A percentile compares a stretch with the other conserved stretches of the same genome.
These are phyloP conservation scores for Remorina albescens DNA, from an alignment of 2,797 vertebrate genomes.

Conservation along the genomic window DNA sequence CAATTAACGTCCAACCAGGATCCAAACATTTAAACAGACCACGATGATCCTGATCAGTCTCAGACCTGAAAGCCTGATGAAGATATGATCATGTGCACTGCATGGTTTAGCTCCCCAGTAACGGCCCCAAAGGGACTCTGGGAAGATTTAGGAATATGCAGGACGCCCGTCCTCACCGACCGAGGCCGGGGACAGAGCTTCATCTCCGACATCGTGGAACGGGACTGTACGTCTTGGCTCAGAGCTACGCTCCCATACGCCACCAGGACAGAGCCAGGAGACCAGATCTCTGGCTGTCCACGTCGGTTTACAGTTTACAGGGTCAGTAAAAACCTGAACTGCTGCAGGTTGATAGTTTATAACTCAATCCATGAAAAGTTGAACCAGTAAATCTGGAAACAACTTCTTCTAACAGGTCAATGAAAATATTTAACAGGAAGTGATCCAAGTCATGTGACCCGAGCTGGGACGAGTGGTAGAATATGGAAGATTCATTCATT, in stretches of 20 bases:
- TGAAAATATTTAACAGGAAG: no score
- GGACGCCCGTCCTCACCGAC: no score
- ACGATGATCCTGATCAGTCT: background rate
- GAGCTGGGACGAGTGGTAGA: no score
- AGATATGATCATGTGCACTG: slow-evolving; percentile 61
- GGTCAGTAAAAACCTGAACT: no score
- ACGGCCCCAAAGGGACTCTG: slow-evolving; percentile 72
- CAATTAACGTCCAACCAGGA: background rate
- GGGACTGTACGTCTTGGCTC: slow-evolving; percentile 77
- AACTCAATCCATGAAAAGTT: no score
- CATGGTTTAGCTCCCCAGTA: slow-evolving; percentile 82
- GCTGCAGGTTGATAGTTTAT: no score
- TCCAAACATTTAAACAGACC: background rate
- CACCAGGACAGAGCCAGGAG: slow-evolving; percentile 89
- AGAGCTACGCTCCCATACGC: slow-evolving; percentile 85
- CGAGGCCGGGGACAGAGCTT: no score
- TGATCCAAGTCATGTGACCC: no score
- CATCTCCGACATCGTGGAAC: slow-evolving; percentile 61
- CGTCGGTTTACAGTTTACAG: no score
- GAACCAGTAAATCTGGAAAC: no score
- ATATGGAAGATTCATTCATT: no score
- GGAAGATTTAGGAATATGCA: slow-evolving; percentile 74
- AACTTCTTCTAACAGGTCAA: no score
- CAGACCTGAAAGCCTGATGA: background rate
- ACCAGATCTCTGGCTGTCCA: slow-evolving; percentile 86